A percentile compares a stretch with the other conserved stretches of the same genome.
Evolutionary conservation across 2,888 invertebrate genomes (phyloP).

Genomic region (Prostheceraeus crozeri): DNA sequence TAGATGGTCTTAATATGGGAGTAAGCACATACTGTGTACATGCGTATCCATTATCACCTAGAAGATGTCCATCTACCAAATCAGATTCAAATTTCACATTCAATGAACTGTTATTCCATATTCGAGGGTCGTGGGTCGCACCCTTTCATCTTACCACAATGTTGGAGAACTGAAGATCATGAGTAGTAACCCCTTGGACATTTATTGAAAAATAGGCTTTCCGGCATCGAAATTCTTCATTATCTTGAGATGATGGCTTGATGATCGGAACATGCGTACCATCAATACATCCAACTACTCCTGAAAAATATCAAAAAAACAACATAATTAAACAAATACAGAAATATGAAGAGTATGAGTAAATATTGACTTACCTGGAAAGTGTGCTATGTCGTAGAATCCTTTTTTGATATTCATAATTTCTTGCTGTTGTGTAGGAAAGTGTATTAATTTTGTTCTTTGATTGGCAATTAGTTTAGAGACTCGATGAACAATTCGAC

Average conservation of each 20-base stretch:
- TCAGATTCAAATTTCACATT: no score
- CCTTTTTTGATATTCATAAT: no score
- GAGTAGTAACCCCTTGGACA: constrained; percentile 14
- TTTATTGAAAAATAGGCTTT: constrained; percentile 24
- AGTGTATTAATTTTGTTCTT: constrained; percentile 16
- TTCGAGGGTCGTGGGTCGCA: constrained; percentile 25
- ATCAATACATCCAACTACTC: constrained; percentile 1
- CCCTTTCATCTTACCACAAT: constrained; percentile 22
- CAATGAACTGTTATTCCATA: constrained; percentile 23
- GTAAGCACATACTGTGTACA: no score
- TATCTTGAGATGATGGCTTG: constrained; percentile 19
- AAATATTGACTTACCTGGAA: no score
- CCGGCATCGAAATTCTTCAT: constrained; percentile 11
- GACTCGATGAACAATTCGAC: constrained; percentile 25
- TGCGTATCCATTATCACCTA: no score
- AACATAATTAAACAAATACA: no score
- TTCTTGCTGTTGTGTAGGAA: no score
- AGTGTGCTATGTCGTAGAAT: no score
- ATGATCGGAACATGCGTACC: constrained; percentile 6
- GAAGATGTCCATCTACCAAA: no score
- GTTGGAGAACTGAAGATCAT: constrained; percentile 17
- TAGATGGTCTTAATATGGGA: no score
- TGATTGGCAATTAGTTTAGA: background rate
- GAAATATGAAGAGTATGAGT: no score
- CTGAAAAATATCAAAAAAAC: constrained; percentile 17